These are phyloP conservation scores for Apogon talboti DNA, from an alignment of 2,797 vertebrate species.

Conservation along the genomic window DNA sequence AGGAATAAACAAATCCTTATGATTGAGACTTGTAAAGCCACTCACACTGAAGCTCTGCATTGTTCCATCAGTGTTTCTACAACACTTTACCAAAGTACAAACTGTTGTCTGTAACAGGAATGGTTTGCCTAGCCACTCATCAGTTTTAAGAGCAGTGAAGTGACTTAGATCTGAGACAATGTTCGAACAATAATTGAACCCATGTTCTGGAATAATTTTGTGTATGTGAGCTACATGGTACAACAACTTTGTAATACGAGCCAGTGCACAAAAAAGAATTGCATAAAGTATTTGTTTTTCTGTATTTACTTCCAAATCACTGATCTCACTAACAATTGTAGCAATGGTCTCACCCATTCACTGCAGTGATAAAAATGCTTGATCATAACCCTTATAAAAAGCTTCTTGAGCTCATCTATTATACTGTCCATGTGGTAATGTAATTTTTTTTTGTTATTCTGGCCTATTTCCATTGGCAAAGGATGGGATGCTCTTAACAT, in stretches of 20 bases:
- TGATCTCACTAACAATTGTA: neutral
- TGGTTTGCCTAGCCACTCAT: conserved; percentile 52
- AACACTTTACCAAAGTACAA: conserved; percentile 9
- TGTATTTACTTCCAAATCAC: neutral
- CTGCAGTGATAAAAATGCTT: neutral
- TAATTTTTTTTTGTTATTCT: conserved; percentile 5
- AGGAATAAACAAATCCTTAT: conserved; percentile 7
- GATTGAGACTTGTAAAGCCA: neutral
- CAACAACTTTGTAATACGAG: conserved; percentile 29
- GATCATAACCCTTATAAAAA: conserved; percentile 2
- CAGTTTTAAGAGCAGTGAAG: conserved; percentile 35
- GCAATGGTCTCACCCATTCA: neutral
- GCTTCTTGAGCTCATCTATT: neutral
- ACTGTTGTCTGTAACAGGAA: conserved; percentile 19
- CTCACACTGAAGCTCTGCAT: neutral
- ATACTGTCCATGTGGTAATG: conserved; percentile 1
- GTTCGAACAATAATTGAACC: conserved; percentile 43
- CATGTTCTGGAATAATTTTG: conserved; percentile 53
- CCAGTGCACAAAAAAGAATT: conserved; percentile 6
- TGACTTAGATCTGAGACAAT: conserved; percentile 57
- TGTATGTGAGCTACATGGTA: conserved; percentile 30
- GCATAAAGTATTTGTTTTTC: neutral
- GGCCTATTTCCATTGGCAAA: conserved; percentile 1
- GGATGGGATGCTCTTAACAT: conserved; percentile 6
- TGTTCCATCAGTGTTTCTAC: neutral